Conservation (phyloP, 2,888 invertebrate species). For the Rhodophaea formosa region DNA sequence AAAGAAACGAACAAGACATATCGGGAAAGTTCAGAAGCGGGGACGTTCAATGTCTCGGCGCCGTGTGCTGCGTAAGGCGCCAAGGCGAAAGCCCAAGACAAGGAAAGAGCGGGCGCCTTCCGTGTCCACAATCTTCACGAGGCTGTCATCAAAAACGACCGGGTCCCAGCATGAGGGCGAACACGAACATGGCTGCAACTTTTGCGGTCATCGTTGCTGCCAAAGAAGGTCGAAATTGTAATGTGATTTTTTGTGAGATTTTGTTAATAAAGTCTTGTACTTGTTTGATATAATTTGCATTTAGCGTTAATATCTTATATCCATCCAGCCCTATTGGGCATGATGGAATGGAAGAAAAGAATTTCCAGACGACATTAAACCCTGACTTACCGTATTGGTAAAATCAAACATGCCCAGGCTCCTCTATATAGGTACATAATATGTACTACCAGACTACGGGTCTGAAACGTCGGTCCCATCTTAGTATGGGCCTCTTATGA, state of each 20-base stretch:
- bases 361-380: no score
- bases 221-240: constrained; percentile 54
- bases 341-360: no score
- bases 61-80: constrained; percentile 27
- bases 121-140: constrained; percentile 44
- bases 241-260: constrained; percentile 19
- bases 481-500: no score
- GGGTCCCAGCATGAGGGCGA: constrained; percentile 17
- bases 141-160: constrained; percentile 36
- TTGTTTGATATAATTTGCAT: no score
- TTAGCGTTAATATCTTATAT: no score
- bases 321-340: no score
- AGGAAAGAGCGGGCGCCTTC: constrained; percentile 37
- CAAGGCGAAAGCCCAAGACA: constrained; percentile 34
- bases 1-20: constrained; percentile 25
- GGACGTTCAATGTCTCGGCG: constrained; percentile 31
- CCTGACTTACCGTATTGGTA: no score
- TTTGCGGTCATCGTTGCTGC: constrained; percentile 58
- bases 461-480: no score
- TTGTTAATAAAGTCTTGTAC: constrained; percentile 22
- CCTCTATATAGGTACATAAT: no score
- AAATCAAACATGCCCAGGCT: no score
- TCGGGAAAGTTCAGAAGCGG: constrained; percentile 46
- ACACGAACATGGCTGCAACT: constrained; percentile 33
- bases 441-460: no score